Conservation (phyloP, 1,140 invertebrate species). For the Mesaphorura yosii region DNA sequence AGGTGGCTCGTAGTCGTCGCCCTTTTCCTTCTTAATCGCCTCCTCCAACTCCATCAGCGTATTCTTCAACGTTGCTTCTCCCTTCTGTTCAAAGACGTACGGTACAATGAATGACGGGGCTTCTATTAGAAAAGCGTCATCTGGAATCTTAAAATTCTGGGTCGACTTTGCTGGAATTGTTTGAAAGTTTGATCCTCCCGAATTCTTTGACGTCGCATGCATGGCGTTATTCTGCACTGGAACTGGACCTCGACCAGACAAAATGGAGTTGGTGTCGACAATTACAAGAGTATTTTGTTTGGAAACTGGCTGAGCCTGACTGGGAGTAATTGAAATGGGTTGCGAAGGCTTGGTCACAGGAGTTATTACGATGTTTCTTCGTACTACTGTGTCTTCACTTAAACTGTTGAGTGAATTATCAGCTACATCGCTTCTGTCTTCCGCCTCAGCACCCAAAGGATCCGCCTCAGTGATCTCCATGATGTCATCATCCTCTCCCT, state of each 20-base stretch:
- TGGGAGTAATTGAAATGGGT: too few relatives aligned
- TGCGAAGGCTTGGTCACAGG: too few relatives aligned
- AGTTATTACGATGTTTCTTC: too few relatives aligned
- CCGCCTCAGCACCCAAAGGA: slow-evolving; percentile 43
- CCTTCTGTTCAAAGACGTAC: slow-evolving; percentile 53
- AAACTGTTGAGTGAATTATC: too few relatives aligned
- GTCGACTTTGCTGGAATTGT: slow-evolving; percentile 33
- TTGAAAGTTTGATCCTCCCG: slow-evolving; percentile 17
- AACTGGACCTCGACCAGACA: slow-evolving; percentile 50
- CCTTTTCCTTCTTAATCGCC: slow-evolving; percentile 44
- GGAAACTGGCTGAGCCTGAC: not conserved
- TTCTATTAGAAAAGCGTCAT: slow-evolving; percentile 82
- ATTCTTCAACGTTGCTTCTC: slow-evolving; percentile 69
- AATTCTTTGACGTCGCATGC: not conserved
- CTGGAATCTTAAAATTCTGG: slow-evolving; percentile 54
- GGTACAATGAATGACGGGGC: slow-evolving; percentile 83
- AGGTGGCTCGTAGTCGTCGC: slow-evolving; percentile 28
- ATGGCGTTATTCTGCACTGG: slow-evolving; percentile 37
- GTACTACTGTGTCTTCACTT: too few relatives aligned
- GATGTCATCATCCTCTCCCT: slow-evolving; percentile 22
- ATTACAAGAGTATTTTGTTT: slow-evolving; percentile 65
- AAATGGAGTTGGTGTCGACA: slow-evolving; percentile 61
- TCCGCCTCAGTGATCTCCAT: slow-evolving; percentile 53
- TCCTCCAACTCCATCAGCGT: slow-evolving; percentile 62
- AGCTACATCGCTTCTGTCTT: slow-evolving; percentile 12